phyloP scores from a whole-genome alignment of 2,113 vertebrate species.

The Bubo blakistoni region DNA sequence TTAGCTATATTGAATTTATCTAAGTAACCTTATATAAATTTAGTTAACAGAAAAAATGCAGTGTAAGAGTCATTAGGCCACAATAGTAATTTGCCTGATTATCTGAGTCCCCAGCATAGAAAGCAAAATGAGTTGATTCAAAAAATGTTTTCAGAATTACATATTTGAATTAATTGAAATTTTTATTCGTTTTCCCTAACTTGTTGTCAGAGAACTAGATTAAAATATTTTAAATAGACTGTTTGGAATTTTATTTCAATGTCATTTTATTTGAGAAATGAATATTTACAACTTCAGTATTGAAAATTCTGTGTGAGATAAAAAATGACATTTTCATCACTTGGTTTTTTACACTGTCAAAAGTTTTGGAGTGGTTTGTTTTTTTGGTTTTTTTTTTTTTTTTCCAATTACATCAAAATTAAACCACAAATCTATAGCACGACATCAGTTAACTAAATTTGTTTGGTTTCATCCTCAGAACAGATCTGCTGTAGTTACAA shows the following conservation, averaged over 20 bases:
- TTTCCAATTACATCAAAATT: background rate
- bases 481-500: background rate
- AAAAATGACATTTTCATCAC: background rate
- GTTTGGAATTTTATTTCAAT: background rate
- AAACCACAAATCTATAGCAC: background rate
- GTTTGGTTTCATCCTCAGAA: background rate
- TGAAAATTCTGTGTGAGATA: background rate
- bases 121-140: background rate
- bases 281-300: background rate
- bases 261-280: background rate
- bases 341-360: background rate
- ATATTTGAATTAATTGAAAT: background rate
- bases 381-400: background rate
- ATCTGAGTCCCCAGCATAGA: background rate
- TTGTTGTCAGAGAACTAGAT: background rate
- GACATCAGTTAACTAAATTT: background rate
- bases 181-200: background rate
- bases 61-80: background rate
- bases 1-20: background rate
- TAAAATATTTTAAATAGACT: background rate
- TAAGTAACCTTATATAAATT: background rate
- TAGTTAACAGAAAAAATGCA: background rate
- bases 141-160: background rate
- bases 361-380: background rate
- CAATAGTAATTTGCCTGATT: background rate